These are phyloP conservation scores for Osmerus mordax DNA, from an alignment of 2,113 vertebrate genomes.

Conservation along the genomic window DNA sequence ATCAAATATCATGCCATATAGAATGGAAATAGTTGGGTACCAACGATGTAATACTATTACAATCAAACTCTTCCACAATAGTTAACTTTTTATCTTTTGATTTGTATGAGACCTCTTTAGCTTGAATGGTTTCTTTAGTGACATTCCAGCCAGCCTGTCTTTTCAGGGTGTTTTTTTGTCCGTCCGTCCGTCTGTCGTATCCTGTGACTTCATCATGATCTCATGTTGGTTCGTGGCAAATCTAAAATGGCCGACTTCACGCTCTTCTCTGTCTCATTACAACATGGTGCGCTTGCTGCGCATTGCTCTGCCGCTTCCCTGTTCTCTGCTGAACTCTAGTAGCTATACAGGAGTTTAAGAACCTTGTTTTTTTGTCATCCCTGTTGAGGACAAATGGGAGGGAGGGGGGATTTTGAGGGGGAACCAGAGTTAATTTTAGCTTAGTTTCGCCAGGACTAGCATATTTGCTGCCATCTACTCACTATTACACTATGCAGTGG, in stretches of 20 bases:
- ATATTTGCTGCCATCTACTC: neutral
- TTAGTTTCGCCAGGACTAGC: neutral
- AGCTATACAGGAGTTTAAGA: neutral
- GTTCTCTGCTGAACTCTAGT: no score
- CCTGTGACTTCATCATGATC: slow-evolving; percentile 67
- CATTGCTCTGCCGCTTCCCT: no score
- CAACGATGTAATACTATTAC: no score
- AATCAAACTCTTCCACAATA: no score
- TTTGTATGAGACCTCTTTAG: no score
- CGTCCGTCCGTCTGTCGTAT: slow-evolving; percentile 23
- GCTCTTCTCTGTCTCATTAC: slow-evolving; percentile 49
- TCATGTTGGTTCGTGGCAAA: slow-evolving; percentile 66
- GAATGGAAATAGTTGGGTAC: no score
- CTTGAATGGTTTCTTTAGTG: no score
- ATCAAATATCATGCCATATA: no score
- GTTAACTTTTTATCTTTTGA: no score
- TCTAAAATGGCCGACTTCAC: slow-evolving; percentile 72
- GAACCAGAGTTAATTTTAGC: neutral
- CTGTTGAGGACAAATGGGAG: neutral
- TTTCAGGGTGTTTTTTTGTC: no score
- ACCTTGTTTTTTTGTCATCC: neutral
- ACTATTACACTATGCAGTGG: neutral
- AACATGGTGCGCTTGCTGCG: slow-evolving; percentile 56
- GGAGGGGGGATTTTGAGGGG: neutral
- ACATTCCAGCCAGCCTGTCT: no score